Evolutionary conservation across 64 coral and sea anemone species (phyloP), one percentile per base, ranked within the genome.

Genomic region (Stichodactyla helianthus): DNA sequence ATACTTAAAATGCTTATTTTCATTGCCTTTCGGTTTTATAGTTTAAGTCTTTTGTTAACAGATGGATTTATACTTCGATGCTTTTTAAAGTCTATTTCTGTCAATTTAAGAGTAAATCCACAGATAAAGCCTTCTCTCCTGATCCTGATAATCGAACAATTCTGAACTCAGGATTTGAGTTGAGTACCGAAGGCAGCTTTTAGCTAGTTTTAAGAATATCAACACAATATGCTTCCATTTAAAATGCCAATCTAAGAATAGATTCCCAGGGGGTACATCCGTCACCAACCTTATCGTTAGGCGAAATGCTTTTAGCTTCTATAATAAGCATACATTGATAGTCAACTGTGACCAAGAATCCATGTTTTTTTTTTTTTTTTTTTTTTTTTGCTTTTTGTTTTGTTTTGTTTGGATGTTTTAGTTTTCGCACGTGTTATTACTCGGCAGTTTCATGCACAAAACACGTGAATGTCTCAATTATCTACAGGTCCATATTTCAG

Each of bases 311-410:
- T 74, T 74, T 26, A 26, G 25, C 68, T 74, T 12, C 23, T 74
- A 31, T 27, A 74, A 31, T 11, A 19, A 27, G 12, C 23, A 23
- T 23, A 26, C 27, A 10, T 74, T 11, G 12, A 74, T 74, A 11
- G 68, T 74, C 62, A 65, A 65, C 62, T 65, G 68, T 31, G 68
- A 74, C 12, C 25, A 74, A 74, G 26, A 74, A 74, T 74, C 25
- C 18, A 65, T 26, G 10, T 0, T 4, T 10, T 5, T 71, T 71
- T 71, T n/a, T 27, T n/a, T 18, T 71, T 26, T 71, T 71, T 71
- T 71, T 26, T 10, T n/a, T 23, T 26, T 5, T 64, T 20, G 6
- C 61, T 64, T 64, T 64, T 59, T 64, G 20, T 5, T 18, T 22
- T 13, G 20, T n/a, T 65, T n/a, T 65, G 9, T 65, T 64, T 64